Conservation (phyloP, 2,113 vertebrate species). For the Rhinichthys klamathensis region DNA sequence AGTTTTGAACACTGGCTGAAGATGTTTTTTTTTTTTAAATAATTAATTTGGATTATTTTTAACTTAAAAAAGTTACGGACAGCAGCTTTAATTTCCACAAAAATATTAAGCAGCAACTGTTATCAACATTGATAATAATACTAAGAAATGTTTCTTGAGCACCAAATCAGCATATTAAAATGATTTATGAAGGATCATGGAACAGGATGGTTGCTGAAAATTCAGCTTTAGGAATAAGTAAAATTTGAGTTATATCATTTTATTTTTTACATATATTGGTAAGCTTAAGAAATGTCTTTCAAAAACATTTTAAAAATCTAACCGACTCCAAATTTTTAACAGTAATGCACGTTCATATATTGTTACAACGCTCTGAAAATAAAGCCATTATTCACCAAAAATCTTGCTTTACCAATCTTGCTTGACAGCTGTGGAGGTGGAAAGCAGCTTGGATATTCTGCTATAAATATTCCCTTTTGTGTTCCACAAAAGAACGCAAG, state of each 20-base stretch:
- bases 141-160: too few relatives aligned
- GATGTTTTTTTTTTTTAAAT: too few relatives aligned
- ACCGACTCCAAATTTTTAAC: background rate
- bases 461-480: slow-evolving; percentile 4
- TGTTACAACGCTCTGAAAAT: background rate
- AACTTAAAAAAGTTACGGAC: too few relatives aligned
- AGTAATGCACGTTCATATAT: background rate
- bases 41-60: too few relatives aligned
- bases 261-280: background rate
- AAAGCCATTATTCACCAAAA: slow-evolving; percentile 3
- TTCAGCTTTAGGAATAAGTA: background rate
- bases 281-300: background rate
- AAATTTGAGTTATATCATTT: background rate
- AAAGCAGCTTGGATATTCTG: background rate
- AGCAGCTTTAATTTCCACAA: too few relatives aligned
- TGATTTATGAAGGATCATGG: too few relatives aligned
- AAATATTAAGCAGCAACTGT: too few relatives aligned
- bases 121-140: too few relatives aligned
- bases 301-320: background rate
- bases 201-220: background rate
- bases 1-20: too few relatives aligned
- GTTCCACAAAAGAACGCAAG: background rate
- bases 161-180: too few relatives aligned
- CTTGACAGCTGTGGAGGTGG: background rate
- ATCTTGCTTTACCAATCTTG: background rate